phyloP scores from a whole-genome alignment of 2,888 invertebrate genomes.

The Choreutis nemorana region DNA sequence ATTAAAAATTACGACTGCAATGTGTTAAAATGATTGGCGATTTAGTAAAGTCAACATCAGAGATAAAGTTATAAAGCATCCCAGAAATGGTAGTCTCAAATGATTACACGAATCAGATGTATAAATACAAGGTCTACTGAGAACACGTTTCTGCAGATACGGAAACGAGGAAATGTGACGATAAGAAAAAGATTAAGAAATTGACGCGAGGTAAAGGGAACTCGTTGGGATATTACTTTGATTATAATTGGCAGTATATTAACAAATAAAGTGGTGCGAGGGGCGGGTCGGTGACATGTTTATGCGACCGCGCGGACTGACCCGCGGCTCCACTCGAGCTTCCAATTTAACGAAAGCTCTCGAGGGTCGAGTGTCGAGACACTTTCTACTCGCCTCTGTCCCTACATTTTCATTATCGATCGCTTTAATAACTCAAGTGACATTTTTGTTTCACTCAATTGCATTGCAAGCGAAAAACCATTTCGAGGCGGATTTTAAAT shows the following conservation, averaged over 20 bases:
- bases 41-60: too few species aligned
- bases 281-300: constrained; percentile 55
- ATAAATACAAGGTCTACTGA: constrained; percentile 8
- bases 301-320: constrained; percentile 45
- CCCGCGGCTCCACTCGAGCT: constrained; percentile 32
- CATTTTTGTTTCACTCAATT: constrained; percentile 57
- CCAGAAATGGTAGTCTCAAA: constrained; percentile 13
- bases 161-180: constrained; percentile 32
- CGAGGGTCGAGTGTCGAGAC: constrained; percentile 47
- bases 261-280: constrained; percentile 54
- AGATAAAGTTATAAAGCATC: constrained; percentile 12
- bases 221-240: constrained; percentile 50
- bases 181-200: constrained; percentile 46
- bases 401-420: constrained; percentile 61
- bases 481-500: too few species aligned
- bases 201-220: constrained; percentile 40
- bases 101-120: constrained; percentile 10
- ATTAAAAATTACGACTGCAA: too few species aligned
- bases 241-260: constrained; percentile 55
- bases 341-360: constrained; percentile 56
- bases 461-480: constrained; percentile 29
- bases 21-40: too few species aligned
- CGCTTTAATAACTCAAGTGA: constrained; percentile 61
- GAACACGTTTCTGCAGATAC: constrained; percentile 6
- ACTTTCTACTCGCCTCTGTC: constrained; percentile 56